Evolutionary conservation across 2,113 vertebrate species (phyloP).

Genomic region (human (Homo sapiens)): GRCh38 chr20:12222001-12222500

Average conservation of each 20-base stretch:
- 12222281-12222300: neutral
- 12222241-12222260: neutral
- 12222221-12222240: neutral
- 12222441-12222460: neutral
- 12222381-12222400: neutral
- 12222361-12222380: neutral
- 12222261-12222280: neutral
- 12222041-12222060: neutral
- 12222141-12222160: neutral
- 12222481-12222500: neutral
- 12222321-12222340: neutral
- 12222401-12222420: neutral
- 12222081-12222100: neutral
- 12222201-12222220: neutral
- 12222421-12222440: neutral
- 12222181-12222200: neutral
- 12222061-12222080: neutral
- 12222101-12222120: neutral
- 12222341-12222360: neutral
- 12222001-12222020: neutral
- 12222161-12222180: neutral
- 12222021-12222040: neutral
- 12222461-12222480: neutral
- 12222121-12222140: neutral
- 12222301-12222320: neutral